A percentile compares a stretch with the other conserved stretches of the same genome.
Conservation (phyloP, 2,113 vertebrate species). For the Eonycteris spelaea region DNA sequence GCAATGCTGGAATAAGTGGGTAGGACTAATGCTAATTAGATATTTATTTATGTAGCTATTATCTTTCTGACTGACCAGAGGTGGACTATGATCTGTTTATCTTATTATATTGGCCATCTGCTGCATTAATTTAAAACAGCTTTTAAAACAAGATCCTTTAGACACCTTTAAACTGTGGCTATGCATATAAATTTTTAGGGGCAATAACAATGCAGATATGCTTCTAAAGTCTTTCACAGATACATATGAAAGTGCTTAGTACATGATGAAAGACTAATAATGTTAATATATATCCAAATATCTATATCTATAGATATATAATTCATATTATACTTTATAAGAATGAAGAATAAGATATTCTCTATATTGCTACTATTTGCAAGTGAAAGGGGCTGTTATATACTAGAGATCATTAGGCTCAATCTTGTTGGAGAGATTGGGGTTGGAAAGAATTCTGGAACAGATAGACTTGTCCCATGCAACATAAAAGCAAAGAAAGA, state of each 20-base stretch:
- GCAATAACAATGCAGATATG: not conserved
- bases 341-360: not conserved
- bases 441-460: not conserved
- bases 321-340: not conserved
- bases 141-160: conserved; percentile 4
- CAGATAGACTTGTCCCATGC: not conserved
- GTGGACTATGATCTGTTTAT: not conserved
- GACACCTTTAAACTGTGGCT: not conserved
- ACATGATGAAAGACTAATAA: not conserved
- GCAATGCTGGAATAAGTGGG: accelerated
- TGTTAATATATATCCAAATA: not conserved
- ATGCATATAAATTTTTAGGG: conserved; percentile 26
- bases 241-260: not conserved
- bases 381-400: not conserved
- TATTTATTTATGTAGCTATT: not conserved
- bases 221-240: conserved; percentile 25
- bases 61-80: not conserved
- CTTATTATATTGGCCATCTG: conserved; percentile 18
- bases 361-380: not conserved
- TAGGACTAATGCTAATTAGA: accelerated
- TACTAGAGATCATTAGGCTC: not conserved
- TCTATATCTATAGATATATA: not conserved
- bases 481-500: not conserved
- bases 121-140: conserved; percentile 9
- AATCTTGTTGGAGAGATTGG: not conserved